phyloP scores from a whole-genome alignment of 2,113 vertebrate species.

The Crotalus viridis region DNA sequence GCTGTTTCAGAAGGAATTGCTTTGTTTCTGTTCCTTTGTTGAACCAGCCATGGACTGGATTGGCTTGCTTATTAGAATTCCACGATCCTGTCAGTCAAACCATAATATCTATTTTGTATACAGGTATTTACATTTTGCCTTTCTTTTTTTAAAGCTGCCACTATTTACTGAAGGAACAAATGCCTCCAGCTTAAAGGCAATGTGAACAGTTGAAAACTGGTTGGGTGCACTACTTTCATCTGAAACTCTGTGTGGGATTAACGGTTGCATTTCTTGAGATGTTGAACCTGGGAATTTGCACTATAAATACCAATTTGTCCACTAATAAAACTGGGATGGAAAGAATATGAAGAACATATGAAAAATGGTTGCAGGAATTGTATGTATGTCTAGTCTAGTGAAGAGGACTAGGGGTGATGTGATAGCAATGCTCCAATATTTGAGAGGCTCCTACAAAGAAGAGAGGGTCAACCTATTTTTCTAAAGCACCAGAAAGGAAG shows the following conservation, averaged over 20 bases:
- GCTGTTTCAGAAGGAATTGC: conserved; percentile 5
- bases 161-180: conserved; percentile 34
- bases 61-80: conserved; percentile 61
- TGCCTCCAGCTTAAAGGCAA: neutral
- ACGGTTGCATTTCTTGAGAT: neutral
- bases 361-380: neutral
- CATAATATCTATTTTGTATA: conserved; percentile 47
- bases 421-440: neutral
- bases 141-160: conserved; percentile 37
- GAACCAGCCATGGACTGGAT: conserved; percentile 25
- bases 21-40: conserved; percentile 65
- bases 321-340: neutral
- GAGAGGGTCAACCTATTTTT: neutral
- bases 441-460: neutral
- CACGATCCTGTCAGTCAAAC: conserved; percentile 60
- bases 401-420: neutral
- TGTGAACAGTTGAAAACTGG: conserved; percentile 55
- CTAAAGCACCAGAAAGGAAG: neutral
- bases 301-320: conserved; percentile 2
- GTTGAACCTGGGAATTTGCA: conserved; percentile 38
- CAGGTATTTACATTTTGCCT: conserved; percentile 53
- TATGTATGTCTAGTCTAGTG: neutral
- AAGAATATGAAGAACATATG: neutral
- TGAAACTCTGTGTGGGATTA: conserved; percentile 31
- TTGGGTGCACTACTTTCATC: conserved; percentile 29